Conservation (phyloP, 2,113 vertebrate genomes). For the Onychostoma macrolepis region DNA sequence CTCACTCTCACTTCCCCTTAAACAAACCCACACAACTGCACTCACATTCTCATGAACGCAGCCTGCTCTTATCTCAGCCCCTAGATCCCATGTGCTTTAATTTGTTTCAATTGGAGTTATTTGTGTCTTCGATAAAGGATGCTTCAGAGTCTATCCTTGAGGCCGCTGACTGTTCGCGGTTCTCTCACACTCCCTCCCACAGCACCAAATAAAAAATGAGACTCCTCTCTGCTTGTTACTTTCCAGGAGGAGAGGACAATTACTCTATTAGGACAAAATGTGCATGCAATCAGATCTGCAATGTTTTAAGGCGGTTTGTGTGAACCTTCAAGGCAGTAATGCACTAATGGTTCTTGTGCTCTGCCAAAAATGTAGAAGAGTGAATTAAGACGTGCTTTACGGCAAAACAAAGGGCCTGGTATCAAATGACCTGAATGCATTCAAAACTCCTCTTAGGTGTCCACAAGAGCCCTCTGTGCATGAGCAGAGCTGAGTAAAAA, state of each 20-base stretch:
- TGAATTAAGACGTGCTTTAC: not conserved
- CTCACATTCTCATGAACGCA: not conserved
- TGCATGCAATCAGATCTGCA: slow-evolving; percentile 6
- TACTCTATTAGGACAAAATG: slow-evolving; percentile 30
- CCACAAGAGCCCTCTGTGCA: not conserved
- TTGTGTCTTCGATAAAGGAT: slow-evolving; percentile 17
- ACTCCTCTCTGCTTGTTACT: not conserved
- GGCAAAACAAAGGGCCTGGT: not conserved
- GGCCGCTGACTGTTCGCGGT: too few relatives aligned
- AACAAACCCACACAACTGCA: not conserved
- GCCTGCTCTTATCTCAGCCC: not conserved
- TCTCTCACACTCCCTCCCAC: not conserved
- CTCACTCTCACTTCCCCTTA: not conserved
- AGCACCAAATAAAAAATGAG: slow-evolving; percentile 24
- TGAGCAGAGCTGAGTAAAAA: not conserved
- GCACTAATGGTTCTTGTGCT: not conserved
- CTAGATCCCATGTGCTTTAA: not conserved
- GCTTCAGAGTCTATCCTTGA: not conserved
- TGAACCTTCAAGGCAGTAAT: slow-evolving; percentile 20
- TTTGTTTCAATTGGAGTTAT: not conserved
- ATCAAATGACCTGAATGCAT: slow-evolving; percentile 11
- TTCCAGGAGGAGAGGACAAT: slow-evolving; percentile 10
- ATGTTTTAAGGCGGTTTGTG: not conserved
- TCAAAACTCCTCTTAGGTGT: slow-evolving; percentile 7
- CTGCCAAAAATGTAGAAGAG: slow-evolving; percentile 27